Evolutionary conservation across 1,140 invertebrate species (phyloP).

Genomic region (Ericerus pela): DNA sequence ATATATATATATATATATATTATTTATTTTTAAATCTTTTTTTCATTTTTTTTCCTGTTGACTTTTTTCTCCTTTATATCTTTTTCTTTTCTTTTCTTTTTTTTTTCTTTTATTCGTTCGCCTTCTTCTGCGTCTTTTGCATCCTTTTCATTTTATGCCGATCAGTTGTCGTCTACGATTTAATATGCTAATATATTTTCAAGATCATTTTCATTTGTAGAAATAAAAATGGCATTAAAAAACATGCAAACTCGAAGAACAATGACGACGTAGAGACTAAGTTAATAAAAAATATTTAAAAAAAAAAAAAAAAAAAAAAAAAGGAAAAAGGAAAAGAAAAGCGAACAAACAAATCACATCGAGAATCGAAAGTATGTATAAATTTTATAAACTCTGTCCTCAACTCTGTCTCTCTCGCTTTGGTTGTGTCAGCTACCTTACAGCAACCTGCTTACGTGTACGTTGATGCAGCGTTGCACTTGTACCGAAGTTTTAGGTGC

Average conservation of each 20-base stretch:
- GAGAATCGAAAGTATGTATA: background rate
- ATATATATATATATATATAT: background rate
- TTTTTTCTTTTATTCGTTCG: background rate
- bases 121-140: background rate
- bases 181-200: constrained; percentile 12
- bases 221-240: constrained; percentile 5
- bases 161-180: constrained; percentile 8
- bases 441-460: too few species aligned
- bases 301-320: background rate
- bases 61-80: background rate
- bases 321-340: background rate
- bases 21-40: background rate
- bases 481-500: too few species aligned
- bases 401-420: background rate
- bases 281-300: background rate
- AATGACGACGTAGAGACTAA: constrained; percentile 1
- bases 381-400: background rate
- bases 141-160: constrained; percentile 10
- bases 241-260: constrained; percentile 1
- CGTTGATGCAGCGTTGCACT: too few species aligned
- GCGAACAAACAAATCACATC: background rate
- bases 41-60: background rate
- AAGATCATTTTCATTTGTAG: constrained; percentile 11
- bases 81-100: background rate
- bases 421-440: too few species aligned